Evolutionary conservation across 2,113 vertebrate genomes (phyloP), one percentile per base, ranked within the genome.

Genomic region (Albula goreensis): DNA sequence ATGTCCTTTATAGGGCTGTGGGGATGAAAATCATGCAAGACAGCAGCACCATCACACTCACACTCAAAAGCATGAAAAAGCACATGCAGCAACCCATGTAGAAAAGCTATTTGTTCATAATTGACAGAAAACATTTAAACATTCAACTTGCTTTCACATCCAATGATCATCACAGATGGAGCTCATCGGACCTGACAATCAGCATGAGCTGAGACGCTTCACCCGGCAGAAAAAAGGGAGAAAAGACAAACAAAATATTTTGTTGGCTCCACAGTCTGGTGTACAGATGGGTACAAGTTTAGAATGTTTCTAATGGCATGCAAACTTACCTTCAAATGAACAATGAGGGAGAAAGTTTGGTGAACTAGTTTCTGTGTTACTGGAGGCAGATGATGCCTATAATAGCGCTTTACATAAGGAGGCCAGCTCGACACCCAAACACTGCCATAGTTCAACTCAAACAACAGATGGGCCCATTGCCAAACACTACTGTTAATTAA

Each of bases 51-150:
- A 12, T 13, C 12, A 1, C 60, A 66, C 60, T 22, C 22, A 19
- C 17, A 66, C 60, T 19, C 17, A n/a, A 48, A 77, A 31, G n/a
- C n/a, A 77, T 19, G 74, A 6, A 11, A 41, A 79, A 17, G 78
- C 66, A 17, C 66, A 22, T 70, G 10, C 53, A 51, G 50, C 50
- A 50, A 13, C 15, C 74, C 49, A 11, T 77, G 50, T 78, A 60
- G 25, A 89, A 80, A 89, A 87, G 83, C 77, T n/a, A 50, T 63
- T 87, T 86, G 52, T 56, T 66, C 12, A 48, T 85, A 50, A 63
- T 60, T 70, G 83, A 83, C 86, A 81, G 78, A 22, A 49, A 25
- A 63, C 53, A 31, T 41, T 77, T 79, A 82, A 70, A 70, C 57
- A 50, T 48, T 8, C 50, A 83, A 49, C 57, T 2, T 78, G 70